A percentile compares a stretch with the other conserved stretches of the same genome.
phyloP scores from a whole-genome alignment of 2,888 invertebrate species.

The Ectemnius cavifrons region DNA sequence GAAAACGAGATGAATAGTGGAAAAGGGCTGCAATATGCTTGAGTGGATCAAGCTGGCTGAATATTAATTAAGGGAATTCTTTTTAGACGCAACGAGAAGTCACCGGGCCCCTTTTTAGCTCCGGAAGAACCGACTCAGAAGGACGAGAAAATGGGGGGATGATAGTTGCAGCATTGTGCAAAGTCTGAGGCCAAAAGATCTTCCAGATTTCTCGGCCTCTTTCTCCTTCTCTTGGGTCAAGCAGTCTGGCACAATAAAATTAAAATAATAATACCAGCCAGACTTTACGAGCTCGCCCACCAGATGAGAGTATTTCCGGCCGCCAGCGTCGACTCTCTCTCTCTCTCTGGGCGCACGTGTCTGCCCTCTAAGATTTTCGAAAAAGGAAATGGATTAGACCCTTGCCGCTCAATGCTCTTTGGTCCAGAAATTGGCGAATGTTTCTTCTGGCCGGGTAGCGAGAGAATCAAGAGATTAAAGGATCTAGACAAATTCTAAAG shows the following conservation, averaged over 20 bases:
- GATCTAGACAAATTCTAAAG: slow-evolving; percentile 57
- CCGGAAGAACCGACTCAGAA: slow-evolving; percentile 1
- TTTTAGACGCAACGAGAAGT: not conserved
- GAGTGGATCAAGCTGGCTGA: not conserved
- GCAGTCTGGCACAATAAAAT: slow-evolving; percentile 1
- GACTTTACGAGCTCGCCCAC: not conserved
- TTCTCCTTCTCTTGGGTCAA: not conserved
- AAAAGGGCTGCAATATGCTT: not conserved
- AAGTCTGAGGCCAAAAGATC: not conserved
- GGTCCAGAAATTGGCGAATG: slow-evolving; percentile 66
- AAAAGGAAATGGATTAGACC: slow-evolving; percentile 67
- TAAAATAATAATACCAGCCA: slow-evolving; percentile 4
- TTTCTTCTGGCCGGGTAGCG: slow-evolving; percentile 32
- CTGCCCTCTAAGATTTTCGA: not conserved
- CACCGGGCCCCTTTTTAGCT: not conserved
- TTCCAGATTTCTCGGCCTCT: not conserved
- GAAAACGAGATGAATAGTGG: slow-evolving; percentile 7
- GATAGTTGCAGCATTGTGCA: not conserved
- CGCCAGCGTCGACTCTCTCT: not conserved
- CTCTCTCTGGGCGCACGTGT: not conserved
- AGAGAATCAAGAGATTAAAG: slow-evolving; percentile 71
- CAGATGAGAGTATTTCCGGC: slow-evolving; percentile 34
- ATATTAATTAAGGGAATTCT: slow-evolving; percentile 6
- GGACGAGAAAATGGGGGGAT: not conserved
- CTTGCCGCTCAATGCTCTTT: slow-evolving; percentile 60